Base-by-base conservation (phyloP, 2,113 vertebrate species). In the Tretioscincus oriximinensis region DNA sequence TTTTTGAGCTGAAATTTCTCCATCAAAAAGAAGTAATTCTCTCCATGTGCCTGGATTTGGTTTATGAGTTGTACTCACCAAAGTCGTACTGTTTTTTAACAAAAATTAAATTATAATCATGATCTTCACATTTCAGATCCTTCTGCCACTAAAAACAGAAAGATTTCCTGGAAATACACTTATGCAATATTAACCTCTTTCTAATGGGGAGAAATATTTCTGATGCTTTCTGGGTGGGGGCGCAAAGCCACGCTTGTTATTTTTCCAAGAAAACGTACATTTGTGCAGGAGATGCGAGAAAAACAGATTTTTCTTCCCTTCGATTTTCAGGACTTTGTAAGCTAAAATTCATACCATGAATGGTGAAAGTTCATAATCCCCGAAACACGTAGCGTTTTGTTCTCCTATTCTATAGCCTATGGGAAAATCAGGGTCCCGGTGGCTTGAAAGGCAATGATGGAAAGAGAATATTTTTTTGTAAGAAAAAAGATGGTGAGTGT, bases 361-460 rank as follows among this genome's bases (percentile, higher is more conserved):
- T 41, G 45, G 14, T 72, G 20, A 47, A 72, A 76, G 9, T 26
- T 47, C 7, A 20, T 26, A 6, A 21, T 76, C 41, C 31, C 74
- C 11, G 54, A 20, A 10, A 29, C 54, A 74, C 12, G 28, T 61
- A 6, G 11, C 12, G 18, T 47, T 73, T 58, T 65, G 9, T 24
- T 70, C n/a, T 63, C 20, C 74, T 69, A 31, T n/a, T 49, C 68
- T 24, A 8, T 54, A 67, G 65, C 28, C 21, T 29, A 29, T 61
- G 69, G 9, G 29, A 9, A 64, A 64, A 80, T 12, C 41, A 29
- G 54, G 61, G 41, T 20, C 45, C 72, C 49, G n/a, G 3, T 47
- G 68, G 78, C 54, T 80, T 80, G 58, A 72, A 31, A 10, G 78
- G 78, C 69, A 63, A 24, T 4, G 9, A 64, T 72, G 78, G 78